Percentiles rank a stretch among this genome's conserved stretches.
Conservation (phyloP, 2,113 vertebrate genomes). For the Micronycteris hirsuta region DNA sequence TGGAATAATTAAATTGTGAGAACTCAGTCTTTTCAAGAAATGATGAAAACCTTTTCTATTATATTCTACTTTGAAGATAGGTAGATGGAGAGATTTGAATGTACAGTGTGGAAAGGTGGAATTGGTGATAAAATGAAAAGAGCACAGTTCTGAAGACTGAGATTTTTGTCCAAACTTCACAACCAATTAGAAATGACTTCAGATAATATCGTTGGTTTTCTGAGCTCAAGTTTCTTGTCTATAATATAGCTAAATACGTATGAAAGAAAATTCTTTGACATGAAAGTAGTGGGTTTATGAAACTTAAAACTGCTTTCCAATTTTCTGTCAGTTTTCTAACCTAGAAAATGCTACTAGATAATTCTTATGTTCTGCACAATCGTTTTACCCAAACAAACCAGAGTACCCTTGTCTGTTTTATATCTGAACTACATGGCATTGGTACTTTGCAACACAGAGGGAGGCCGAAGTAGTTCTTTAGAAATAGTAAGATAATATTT, state of each 20-base stretch:
- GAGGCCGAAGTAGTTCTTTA: not conserved
- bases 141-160: not conserved
- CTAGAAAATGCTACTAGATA: not conserved
- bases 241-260: not conserved
- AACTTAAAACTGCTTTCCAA: not conserved
- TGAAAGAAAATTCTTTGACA: not conserved
- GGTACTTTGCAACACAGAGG: not conserved
- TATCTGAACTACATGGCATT: not conserved
- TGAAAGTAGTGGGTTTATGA: not conserved
- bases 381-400: not conserved
- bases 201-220: not conserved
- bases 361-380: not conserved
- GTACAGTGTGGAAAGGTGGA: not conserved
- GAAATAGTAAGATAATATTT: not conserved
- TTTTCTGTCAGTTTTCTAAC: not conserved
- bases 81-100: not conserved
- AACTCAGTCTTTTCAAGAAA: not conserved
- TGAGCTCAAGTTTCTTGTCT: not conserved
- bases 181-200: not conserved
- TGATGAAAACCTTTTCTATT: not conserved
- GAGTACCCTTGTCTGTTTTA: not conserved
- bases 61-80: not conserved
- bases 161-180: not conserved
- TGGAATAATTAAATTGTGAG: not conserved
- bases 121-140: not conserved